phyloP scores from a whole-genome alignment of 1,140 invertebrate species.

The Elysia chlorotica region DNA sequence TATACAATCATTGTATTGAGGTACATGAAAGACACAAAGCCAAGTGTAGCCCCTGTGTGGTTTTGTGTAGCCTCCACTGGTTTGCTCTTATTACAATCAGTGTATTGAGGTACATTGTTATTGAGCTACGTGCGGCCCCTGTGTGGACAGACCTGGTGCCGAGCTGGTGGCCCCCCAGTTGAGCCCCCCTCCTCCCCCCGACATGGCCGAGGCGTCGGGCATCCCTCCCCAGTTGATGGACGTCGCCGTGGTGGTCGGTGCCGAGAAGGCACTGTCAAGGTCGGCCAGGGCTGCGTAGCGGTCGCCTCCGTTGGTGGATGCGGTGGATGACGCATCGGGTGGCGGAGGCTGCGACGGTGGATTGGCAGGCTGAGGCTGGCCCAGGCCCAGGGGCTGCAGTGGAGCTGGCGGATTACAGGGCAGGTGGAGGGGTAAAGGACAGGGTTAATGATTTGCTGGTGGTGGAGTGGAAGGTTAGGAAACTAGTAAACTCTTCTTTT shows the following conservation, averaged over 20 bases:
- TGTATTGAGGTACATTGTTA: too few species aligned
- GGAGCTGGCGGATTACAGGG: constrained; percentile 1
- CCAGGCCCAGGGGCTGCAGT: constrained; percentile 16
- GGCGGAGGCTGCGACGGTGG: constrained; percentile 17
- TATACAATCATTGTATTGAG: too few species aligned
- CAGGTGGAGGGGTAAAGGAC: background rate
- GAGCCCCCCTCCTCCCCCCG: constrained; percentile 10
- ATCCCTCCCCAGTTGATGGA: constrained; percentile 32
- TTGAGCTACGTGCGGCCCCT: too few species aligned
- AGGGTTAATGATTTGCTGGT: too few species aligned
- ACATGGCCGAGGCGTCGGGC: too few species aligned
- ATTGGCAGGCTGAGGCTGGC: constrained; percentile 21
- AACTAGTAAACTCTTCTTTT: background rate
- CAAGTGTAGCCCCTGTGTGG: too few species aligned
- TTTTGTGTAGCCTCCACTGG: too few species aligned
- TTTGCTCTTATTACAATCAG: too few species aligned
- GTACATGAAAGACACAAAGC: too few species aligned
- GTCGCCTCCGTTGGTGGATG: constrained; percentile 28
- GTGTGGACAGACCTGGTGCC: too few species aligned
- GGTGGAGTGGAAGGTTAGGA: too few species aligned
- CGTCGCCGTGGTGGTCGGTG: constrained; percentile 21
- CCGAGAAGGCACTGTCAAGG: constrained; percentile 35
- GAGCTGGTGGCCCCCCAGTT: constrained; percentile 33
- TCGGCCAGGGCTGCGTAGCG: constrained; percentile 51
- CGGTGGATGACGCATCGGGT: background rate